A percentile compares a stretch with the other conserved stretches of the same genome.
Conservation (phyloP, 2,888 invertebrate genomes). For the Schizaphis graminum region DNA sequence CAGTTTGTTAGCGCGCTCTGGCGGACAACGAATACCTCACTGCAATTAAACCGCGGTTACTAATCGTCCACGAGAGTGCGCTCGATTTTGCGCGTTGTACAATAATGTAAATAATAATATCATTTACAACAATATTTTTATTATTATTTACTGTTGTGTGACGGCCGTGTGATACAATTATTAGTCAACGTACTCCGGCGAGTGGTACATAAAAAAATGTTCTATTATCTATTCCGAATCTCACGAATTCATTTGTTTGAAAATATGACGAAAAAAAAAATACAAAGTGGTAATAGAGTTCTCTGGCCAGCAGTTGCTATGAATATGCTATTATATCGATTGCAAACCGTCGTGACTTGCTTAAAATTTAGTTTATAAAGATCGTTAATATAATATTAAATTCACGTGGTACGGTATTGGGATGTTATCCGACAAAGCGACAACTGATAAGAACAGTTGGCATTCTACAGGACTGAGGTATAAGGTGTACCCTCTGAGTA, state of each 20-base stretch:
- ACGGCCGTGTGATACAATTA: background rate
- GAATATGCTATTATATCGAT: background rate
- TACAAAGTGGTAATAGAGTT: background rate
- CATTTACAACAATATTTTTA: background rate
- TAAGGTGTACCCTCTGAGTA: background rate
- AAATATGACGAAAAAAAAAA: background rate
- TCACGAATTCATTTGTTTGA: background rate
- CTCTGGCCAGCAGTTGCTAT: background rate
- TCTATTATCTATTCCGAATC: background rate
- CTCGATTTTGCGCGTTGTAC: background rate
- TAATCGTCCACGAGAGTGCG: background rate
- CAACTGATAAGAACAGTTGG: background rate
- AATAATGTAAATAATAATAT: background rate
- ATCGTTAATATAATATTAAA: background rate
- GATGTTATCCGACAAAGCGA: background rate
- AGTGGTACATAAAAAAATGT: background rate
- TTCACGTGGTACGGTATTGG: background rate
- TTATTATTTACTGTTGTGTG: background rate
- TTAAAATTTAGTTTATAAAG: background rate
- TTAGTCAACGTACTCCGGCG: background rate
- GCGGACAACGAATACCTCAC: background rate
- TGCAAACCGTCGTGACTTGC: background rate
- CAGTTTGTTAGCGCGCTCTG: background rate
- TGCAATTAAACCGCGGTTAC: background rate
- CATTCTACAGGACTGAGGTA: no score